Base-by-base conservation (phyloP, 92 coral and sea anemone genomes). In the Epizoanthus illoricatus region DNA sequence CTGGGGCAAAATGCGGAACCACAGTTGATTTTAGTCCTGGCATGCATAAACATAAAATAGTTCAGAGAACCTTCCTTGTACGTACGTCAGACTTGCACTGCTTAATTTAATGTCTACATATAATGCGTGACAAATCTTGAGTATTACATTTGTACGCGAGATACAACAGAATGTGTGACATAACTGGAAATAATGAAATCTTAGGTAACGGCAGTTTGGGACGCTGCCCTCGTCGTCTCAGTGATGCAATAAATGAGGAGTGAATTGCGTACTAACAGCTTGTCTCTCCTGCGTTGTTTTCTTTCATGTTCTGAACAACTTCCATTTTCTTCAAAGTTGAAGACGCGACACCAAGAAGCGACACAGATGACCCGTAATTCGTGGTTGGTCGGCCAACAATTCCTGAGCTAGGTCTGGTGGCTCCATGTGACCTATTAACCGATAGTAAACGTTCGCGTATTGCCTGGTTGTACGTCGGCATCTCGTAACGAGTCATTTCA, bases 281-380 rank as follows among this genome's bases (percentile, higher is more conserved):
- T 33, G 13, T 52, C 61, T 72, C 60, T 6, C 16, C 47, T 1
- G 39, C 3, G 47, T 63, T 61, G 72, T 9, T 62, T 42, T 74
- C 82, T 36, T 78, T 78, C 65, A 93, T 88, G 75, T 89, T 91
- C 21, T 90, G 84, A 20, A 93, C 92, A 5, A 93, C 83, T 66
- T 93, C 97, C 56, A 93, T 83, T 64, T 90, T 93, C 76, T 79
- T 85, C 16, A 93, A 89, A 7, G 97, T 93, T 5, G 94, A 90
- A n/a, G 80, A 82, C 36, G 92, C 92, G 43, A 93, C 92, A 21
- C 94, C 89, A 60, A 89, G 94, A 20, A 93, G 92, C n/a, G 97
- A 93, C 92, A 91, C 80, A 42, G 80, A 81, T 36, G 97, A 93
- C 24, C 94, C 97, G 84, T 91, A 88, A 83, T 81, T 80, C 45